Evolutionary conservation across 30 jellyfish, hydroid and myxozoan species (phyloP).

Genomic region (Sanderia malayensis): DNA sequence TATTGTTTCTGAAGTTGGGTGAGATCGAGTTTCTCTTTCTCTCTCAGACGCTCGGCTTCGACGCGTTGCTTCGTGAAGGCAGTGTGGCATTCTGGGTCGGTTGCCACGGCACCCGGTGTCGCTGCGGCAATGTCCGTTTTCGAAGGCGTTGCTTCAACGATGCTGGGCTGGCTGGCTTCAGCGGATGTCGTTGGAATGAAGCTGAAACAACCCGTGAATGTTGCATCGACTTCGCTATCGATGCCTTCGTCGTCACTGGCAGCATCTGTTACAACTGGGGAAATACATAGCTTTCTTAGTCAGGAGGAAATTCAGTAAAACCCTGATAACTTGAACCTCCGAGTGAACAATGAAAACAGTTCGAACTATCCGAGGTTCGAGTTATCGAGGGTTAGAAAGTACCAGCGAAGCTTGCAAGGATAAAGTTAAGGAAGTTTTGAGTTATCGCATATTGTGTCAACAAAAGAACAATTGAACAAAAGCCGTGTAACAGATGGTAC

Average conservation of each 20-base stretch:
- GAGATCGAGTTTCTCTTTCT: slow-evolving; percentile 63
- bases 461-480: too few relatives aligned
- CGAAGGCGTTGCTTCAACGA: slow-evolving; percentile 34
- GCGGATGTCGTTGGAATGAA: slow-evolving; percentile 27
- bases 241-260: slow-evolving; percentile 61
- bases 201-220: slow-evolving; percentile 46
- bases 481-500: too few relatives aligned
- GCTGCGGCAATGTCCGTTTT: slow-evolving; percentile 62
- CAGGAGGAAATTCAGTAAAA: too few relatives aligned
- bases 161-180: slow-evolving; percentile 17
- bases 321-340: too few relatives aligned
- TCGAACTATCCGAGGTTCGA: too few relatives aligned
- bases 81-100: slow-evolving; percentile 67
- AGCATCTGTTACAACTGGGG: slow-evolving; percentile 42
- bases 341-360: too few relatives aligned
- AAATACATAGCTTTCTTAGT: too few relatives aligned
- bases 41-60: slow-evolving; percentile 62
- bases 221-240: slow-evolving; percentile 45
- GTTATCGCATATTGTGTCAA: too few relatives aligned
- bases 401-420: too few relatives aligned
- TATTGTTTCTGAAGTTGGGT: slow-evolving; percentile 65
- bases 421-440: too few relatives aligned
- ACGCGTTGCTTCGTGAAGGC: slow-evolving; percentile 67
- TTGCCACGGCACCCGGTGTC: slow-evolving; percentile 71
- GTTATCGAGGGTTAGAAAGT: too few relatives aligned